Percentiles rank a stretch among this genome's conserved stretches.
Evolutionary conservation across 2,113 vertebrate genomes (phyloP).

Genomic region (Anolis carolinensis): DNA sequence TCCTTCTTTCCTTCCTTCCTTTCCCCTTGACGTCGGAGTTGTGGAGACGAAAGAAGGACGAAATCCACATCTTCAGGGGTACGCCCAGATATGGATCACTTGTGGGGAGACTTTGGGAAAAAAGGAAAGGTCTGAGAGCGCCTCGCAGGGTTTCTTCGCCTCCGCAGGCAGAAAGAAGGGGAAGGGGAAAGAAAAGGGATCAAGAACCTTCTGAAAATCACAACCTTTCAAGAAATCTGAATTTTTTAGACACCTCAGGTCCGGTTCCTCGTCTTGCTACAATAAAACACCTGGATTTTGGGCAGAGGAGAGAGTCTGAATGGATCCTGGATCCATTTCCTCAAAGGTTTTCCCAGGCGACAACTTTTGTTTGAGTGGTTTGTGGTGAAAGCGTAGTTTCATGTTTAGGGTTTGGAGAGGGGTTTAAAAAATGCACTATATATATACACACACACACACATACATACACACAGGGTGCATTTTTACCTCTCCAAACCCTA

Average conservation of each 20-base stretch:
- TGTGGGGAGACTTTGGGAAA: too few relatives aligned
- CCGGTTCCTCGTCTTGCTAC: background rate
- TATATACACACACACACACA: too few relatives aligned
- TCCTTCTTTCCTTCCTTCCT: too few relatives aligned
- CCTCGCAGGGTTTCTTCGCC: too few relatives aligned
- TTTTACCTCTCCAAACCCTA: too few relatives aligned
- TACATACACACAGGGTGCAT: too few relatives aligned
- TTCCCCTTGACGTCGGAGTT: background rate
- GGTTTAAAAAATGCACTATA: too few relatives aligned
- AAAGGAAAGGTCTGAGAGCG: too few relatives aligned
- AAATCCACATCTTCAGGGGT: too few relatives aligned
- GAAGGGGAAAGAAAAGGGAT: conserved; percentile 2
- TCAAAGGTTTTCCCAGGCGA: background rate
- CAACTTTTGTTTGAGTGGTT: background rate
- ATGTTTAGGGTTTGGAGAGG: background rate
- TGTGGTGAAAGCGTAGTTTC: background rate
- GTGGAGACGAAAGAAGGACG: too few relatives aligned
- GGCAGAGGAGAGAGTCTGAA: background rate
- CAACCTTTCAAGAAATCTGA: background rate
- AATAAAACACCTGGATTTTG: background rate
- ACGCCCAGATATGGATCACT: too few relatives aligned
- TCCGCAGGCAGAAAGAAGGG: background rate
- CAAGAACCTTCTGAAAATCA: background rate
- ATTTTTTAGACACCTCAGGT: background rate
- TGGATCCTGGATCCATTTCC: background rate